These are phyloP conservation scores for Drosophila quadrilineata DNA, from an alignment of 1,140 invertebrate genomes.

Conservation along the genomic window DNA sequence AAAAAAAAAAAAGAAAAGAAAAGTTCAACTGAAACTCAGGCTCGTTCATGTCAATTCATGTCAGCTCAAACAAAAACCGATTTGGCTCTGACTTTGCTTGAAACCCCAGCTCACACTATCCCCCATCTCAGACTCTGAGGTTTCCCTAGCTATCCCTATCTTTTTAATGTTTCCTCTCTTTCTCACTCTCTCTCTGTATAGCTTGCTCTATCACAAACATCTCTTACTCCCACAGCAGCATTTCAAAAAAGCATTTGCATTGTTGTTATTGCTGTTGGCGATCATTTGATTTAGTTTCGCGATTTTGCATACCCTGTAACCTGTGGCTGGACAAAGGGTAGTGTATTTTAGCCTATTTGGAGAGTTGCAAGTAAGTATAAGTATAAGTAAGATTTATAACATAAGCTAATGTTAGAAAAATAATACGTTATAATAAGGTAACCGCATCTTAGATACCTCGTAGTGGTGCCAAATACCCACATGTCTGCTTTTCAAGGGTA, in stretches of 20 bases:
- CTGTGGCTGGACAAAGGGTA: too few species aligned
- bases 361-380: too few species aligned
- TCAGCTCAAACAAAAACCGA: constrained; percentile 42
- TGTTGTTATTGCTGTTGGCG: constrained; percentile 4
- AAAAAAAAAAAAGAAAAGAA: neutral
- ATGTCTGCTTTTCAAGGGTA: neutral
- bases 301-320: constrained; percentile 14
- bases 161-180: constrained; percentile 1
- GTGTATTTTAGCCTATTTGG: too few species aligned
- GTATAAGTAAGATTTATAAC: too few species aligned
- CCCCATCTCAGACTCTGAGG: neutral
- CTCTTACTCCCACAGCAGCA: too few species aligned
- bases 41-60: constrained; percentile 44
- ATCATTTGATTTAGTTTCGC: constrained; percentile 27
- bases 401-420: too few species aligned
- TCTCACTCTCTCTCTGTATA: too few species aligned
- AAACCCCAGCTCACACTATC: neutral
- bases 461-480: too few species aligned
- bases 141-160: constrained; percentile 10
- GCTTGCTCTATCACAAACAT: too few species aligned
- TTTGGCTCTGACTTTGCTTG: constrained; percentile 21
- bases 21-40: neutral
- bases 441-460: too few species aligned
- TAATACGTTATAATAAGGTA: too few species aligned
- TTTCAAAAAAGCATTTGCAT: too few species aligned